Evolutionary conservation across 2,888 invertebrate genomes (phyloP).

Genomic region (Tipula unca): DNA sequence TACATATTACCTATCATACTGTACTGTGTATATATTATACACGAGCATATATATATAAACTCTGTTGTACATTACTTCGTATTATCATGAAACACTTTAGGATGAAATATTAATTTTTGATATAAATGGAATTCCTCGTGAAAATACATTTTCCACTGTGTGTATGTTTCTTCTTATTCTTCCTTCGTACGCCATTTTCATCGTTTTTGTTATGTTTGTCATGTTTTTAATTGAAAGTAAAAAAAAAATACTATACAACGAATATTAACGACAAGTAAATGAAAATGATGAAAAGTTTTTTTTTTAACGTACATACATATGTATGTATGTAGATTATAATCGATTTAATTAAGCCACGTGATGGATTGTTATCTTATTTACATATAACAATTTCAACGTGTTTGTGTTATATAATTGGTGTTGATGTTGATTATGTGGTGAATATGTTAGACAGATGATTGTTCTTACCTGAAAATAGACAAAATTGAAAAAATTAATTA

Average conservation of each 20-base stretch:
- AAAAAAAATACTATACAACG: not conserved
- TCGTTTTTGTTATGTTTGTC: not conserved
- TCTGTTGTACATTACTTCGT: not conserved
- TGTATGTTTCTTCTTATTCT: not conserved
- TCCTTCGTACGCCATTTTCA: not conserved
- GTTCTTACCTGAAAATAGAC: not conserved
- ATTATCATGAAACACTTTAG: constrained; percentile 1
- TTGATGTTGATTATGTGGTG: not conserved
- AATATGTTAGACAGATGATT: not conserved
- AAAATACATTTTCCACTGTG: not conserved
- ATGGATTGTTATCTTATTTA: not conserved
- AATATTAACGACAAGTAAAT: not conserved
- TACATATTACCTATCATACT: not conserved
- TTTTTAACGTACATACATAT: not conserved
- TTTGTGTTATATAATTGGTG: not conserved
- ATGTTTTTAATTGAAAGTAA: not conserved
- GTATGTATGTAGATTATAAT: not conserved
- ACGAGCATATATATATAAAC: not conserved
- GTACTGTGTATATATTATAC: not conserved
- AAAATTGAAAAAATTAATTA: not conserved
- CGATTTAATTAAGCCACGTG: not conserved
- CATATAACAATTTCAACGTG: not conserved
- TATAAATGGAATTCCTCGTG: not conserved
- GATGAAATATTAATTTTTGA: constrained; percentile 8
- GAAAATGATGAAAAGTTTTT: not conserved